Percentiles rank a stretch among this genome's conserved stretches.
These are phyloP conservation scores for Thaumetopoea pityocampa DNA, from an alignment of 1,140 invertebrate genomes.

Conservation along the genomic window DNA sequence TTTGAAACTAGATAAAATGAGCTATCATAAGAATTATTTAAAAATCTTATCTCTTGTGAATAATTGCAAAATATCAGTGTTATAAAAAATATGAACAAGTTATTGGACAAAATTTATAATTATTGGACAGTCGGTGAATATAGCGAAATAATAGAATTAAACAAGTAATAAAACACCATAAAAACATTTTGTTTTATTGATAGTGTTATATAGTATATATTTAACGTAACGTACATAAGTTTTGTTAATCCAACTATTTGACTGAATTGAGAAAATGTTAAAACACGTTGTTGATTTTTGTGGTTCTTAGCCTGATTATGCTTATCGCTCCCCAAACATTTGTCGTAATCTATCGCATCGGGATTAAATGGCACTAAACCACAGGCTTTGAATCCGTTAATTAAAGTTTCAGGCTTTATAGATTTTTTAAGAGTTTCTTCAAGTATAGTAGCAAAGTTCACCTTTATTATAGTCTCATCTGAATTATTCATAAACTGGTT, in stretches of 20 bases:
- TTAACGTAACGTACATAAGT: too few species aligned
- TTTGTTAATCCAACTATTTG: conserved; percentile 12
- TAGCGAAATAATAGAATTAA: conserved; percentile 1
- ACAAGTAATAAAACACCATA: conserved; percentile 2
- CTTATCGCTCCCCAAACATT: conserved; percentile 17
- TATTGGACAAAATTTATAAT: conserved; percentile 1
- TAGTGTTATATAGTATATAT: too few species aligned
- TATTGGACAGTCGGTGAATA: conserved; percentile 2
- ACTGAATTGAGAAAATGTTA: conserved; percentile 18
- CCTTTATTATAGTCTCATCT: conserved; percentile 14
- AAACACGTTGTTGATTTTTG: conserved; percentile 13
- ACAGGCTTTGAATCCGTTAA: conserved; percentile 29
- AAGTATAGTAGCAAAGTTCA: conserved; percentile 25
- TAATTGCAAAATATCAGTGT: background rate
- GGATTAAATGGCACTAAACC: conserved; percentile 26
- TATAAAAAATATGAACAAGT: background rate
- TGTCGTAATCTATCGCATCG: conserved; percentile 24
- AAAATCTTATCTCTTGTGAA: background rate
- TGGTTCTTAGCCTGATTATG: conserved; percentile 4
- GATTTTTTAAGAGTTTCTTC: conserved; percentile 15
- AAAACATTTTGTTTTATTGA: conserved; percentile 16
- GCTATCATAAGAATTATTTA: conserved; percentile 1
- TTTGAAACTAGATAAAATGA: conserved; percentile 4
- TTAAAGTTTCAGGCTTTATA: conserved; percentile 19
- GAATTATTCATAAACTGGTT: conserved; percentile 23